These are phyloP conservation scores for Epistrophella euchroma DNA, from an alignment of 2,888 invertebrate genomes.

Conservation along the genomic window DNA sequence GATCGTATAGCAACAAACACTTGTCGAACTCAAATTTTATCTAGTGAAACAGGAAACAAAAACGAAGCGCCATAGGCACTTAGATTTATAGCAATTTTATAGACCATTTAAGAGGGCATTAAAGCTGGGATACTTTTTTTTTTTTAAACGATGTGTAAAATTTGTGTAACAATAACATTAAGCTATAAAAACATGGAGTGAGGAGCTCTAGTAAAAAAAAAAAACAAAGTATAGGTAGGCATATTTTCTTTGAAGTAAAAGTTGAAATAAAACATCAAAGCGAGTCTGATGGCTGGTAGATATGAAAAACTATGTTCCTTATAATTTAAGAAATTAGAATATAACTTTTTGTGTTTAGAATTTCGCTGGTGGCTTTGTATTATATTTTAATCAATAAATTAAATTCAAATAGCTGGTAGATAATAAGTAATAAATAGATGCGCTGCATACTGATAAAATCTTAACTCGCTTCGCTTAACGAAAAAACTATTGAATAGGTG, in stretches of 20 bases:
- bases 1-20: constrained; percentile 49
- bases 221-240: too few relatives aligned
- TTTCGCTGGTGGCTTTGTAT: too few relatives aligned
- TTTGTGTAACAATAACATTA: constrained; percentile 51
- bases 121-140: constrained; percentile 60
- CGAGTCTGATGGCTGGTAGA: neutral
- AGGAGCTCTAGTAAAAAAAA: neutral
- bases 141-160: constrained; percentile 75
- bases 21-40: constrained; percentile 64
- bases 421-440: too few relatives aligned
- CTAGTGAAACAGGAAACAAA: constrained; percentile 37
- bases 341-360: too few relatives aligned
- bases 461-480: too few relatives aligned
- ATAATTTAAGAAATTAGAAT: too few relatives aligned
- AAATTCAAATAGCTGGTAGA: too few relatives aligned
- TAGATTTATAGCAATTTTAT: constrained; percentile 75
- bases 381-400: too few relatives aligned
- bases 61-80: constrained; percentile 63
- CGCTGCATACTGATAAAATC: too few relatives aligned
- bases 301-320: too few relatives aligned
- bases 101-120: constrained; percentile 72
- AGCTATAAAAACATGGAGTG: neutral
- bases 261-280: constrained; percentile 8
- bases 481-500: too few relatives aligned
- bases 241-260: constrained; percentile 9